These are phyloP conservation scores for Rhinopomastus cyanomelas DNA, from an alignment of 2,113 vertebrate genomes.

Conservation along the genomic window DNA sequence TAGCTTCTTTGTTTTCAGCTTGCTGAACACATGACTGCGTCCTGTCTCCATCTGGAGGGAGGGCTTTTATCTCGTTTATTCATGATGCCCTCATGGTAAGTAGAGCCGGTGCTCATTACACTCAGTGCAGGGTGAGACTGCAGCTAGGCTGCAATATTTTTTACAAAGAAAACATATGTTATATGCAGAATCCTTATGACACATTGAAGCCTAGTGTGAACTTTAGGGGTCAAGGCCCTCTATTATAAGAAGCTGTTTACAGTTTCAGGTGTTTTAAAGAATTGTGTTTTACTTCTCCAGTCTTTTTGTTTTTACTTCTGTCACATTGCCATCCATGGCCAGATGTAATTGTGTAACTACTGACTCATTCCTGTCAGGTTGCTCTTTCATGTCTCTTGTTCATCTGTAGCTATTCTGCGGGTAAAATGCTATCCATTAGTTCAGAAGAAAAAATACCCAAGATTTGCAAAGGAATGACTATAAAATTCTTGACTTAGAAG, in stretches of 20 bases:
- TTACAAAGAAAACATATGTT: background rate
- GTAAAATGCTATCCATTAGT: background rate
- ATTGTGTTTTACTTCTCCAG: background rate
- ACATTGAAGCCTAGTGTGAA: background rate
- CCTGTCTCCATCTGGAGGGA: background rate
- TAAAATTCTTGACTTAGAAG: background rate
- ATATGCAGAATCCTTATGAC: background rate
- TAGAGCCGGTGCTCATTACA: background rate
- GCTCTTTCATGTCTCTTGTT: background rate
- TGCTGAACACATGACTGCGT: background rate
- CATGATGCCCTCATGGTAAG: fast-evolving
- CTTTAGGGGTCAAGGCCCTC: background rate
- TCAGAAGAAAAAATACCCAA: background rate
- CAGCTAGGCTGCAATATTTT: fast-evolving
- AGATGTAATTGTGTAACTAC: background rate
- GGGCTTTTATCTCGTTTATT: background rate
- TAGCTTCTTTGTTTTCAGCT: background rate
- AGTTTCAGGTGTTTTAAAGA: background rate
- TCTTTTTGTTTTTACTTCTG: background rate
- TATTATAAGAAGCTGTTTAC: background rate
- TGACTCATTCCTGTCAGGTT: slow-evolving; percentile 14
- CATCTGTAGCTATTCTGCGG: background rate
- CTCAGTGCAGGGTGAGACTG: background rate
- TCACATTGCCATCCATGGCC: background rate
- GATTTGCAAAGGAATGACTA: background rate